Base-by-base conservation (phyloP, 2,888 invertebrate species). In the Drepanosiphum platanoidis region DNA sequence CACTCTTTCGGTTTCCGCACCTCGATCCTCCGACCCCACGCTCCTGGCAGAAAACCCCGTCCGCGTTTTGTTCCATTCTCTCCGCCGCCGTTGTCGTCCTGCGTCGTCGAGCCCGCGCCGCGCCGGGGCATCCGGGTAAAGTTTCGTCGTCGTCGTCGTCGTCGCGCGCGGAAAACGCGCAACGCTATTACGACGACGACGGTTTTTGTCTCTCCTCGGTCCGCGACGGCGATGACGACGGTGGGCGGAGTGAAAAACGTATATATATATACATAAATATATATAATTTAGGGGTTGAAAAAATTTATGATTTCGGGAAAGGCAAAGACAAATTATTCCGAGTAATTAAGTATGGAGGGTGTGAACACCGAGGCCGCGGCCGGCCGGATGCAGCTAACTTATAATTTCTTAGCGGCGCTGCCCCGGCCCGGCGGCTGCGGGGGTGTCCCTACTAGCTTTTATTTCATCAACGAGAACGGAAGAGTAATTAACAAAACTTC, bases 321-420 rank as follows among this genome's bases (percentile, higher is more conserved):
- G 82, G 86, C 86, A 82, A 86, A 82, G 86, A 86, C 86, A 86
- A 86, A 86, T 86, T 86, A 86, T 86, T 86, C 86, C 86, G 86
- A 86, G 86, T 86, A 86, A 86, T 86, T 86, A 86, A 86, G 81
- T 86, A 86, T 78, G 77, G 86, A 83, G 86, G 86, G 81, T 82
- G 86, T 84, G 84, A 84, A 77, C 84, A 42, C n/a, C 36, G 66
- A 68, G 42, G 77, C 75, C 77, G n/a, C n/a, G 66, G 74, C 46
- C 83, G 83, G 46, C 83, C 83, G 84, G 84, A 84, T 77, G 77
- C 75, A 58, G 84, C 84, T 77, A 84, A 84, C 84, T 84, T 84
- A 84, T 84, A 84, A 84, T 84, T 84, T 84, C 84, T 84, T 70
- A 77, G 66, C 77, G 68, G 42, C n/a, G 68, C 77, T 13, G 61